A percentile compares a stretch with the other conserved stretches of the same genome.
Evolutionary conservation across 2,113 vertebrate genomes (phyloP).

Genomic region (Centrocercus urophasianus): DNA sequence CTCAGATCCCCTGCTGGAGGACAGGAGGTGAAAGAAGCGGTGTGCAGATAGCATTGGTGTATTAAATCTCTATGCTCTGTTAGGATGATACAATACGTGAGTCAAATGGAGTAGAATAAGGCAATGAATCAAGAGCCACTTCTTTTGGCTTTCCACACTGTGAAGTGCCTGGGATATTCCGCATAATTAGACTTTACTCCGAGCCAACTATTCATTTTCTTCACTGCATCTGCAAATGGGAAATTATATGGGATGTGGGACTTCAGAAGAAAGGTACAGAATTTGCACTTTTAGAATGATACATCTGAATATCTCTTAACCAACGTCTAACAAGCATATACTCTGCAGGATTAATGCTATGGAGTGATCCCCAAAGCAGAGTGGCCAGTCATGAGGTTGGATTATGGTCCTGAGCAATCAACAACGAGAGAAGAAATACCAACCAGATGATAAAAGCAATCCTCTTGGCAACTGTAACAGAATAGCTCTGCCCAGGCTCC

Average conservation of each 20-base stretch:
- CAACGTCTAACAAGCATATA: background rate
- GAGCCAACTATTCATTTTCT: background rate
- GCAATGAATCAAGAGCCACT: background rate
- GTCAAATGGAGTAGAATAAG: background rate
- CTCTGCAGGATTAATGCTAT: constrained; percentile 25
- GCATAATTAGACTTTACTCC: background rate
- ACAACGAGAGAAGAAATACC: background rate
- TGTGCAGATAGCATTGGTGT: background rate
- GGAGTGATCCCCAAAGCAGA: background rate
- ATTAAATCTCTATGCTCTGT: background rate
- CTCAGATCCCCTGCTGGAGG: background rate
- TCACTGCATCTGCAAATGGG: background rate
- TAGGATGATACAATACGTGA: background rate
- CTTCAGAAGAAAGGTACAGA: background rate
- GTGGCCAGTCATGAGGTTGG: constrained; percentile 47
- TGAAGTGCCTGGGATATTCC: background rate
- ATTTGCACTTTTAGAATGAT: background rate
- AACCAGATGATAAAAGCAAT: constrained; percentile 20
- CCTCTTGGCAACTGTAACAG: background rate
- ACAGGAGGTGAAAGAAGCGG: background rate
- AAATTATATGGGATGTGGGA: background rate
- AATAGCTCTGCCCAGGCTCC: background rate
- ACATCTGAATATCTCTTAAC: background rate
- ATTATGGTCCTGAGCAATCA: background rate
- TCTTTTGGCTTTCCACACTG: background rate